Conservation (phyloP, 2,888 invertebrate genomes). For the Synergus japonicus region DNA sequence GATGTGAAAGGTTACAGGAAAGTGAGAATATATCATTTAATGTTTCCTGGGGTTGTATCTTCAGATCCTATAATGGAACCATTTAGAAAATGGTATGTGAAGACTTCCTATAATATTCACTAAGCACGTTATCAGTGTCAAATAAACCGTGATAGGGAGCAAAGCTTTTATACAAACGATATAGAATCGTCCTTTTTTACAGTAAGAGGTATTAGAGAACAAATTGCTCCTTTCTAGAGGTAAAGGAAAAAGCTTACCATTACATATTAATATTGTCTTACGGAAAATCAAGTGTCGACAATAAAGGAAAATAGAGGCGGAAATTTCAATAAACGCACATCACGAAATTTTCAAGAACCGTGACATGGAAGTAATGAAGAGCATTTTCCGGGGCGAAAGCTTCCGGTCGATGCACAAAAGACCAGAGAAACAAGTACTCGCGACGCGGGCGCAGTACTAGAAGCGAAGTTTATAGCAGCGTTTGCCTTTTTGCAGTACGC, state of each 20-base stretch:
- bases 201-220: neutral
- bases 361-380: conserved; percentile 20
- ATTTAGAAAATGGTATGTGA: conserved; percentile 11
- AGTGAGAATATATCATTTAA: conserved; percentile 10
- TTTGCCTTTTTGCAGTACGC: conserved; percentile 41
- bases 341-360: neutral
- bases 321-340: neutral
- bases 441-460: conserved; percentile 23
- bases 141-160: neutral
- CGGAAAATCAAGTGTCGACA: neutral
- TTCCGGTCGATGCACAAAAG: conserved; percentile 38
- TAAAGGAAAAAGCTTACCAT: too few species aligned
- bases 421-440: conserved; percentile 26
- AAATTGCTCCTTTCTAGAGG: neutral
- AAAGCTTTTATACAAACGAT: neutral
- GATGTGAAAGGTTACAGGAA: neutral
- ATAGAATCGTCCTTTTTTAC: neutral
- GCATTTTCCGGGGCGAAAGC: conserved; percentile 25
- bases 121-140: conserved; percentile 3
- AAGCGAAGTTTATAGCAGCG: conserved; percentile 29
- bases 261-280: neutral
- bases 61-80: neutral
- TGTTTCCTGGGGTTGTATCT: neutral
- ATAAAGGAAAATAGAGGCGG: neutral
- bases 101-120: conserved; percentile 2